Conservation (phyloP, 2,113 vertebrate species). For the Coryphaenoides rupestris region DNA sequence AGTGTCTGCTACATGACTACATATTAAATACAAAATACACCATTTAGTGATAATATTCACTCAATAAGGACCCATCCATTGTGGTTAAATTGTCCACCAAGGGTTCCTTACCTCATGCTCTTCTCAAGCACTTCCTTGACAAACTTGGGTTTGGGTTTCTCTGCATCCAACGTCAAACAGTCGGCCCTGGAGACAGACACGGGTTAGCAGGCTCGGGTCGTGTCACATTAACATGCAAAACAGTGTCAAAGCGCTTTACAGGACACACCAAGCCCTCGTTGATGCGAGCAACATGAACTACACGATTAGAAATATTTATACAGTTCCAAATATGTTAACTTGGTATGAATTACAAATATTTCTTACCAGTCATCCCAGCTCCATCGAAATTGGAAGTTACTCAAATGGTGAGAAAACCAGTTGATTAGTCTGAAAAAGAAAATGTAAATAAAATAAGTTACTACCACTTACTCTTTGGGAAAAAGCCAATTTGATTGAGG, state of each 20-base stretch:
- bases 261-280: not conserved
- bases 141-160: conserved; percentile 96
- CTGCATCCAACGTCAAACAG: conserved; percentile 86
- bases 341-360: not conserved
- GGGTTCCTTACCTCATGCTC: conserved; percentile 81
- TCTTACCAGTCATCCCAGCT: conserved; percentile 99
- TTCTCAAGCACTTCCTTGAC: conserved; percentile 97
- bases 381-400: conserved; percentile 98
- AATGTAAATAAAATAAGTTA: no score
- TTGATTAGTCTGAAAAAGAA: conserved; percentile 72
- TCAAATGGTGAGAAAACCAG: conserved; percentile 98
- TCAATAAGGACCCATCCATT: no score
- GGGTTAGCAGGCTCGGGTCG: not conserved
- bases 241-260: no score
- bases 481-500: no score
- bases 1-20: no score
- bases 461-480: not conserved
- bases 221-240: not conserved
- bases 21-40: not conserved
- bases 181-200: conserved; percentile 79
- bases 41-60: no score
- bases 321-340: not conserved
- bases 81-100: not conserved
- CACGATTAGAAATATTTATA: no score
- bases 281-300: no score